Evolutionary conservation across 2,797 vertebrate species (phyloP), one percentile per base, ranked within the genome.

Genomic region (Gadopsis marmoratus): DNA sequence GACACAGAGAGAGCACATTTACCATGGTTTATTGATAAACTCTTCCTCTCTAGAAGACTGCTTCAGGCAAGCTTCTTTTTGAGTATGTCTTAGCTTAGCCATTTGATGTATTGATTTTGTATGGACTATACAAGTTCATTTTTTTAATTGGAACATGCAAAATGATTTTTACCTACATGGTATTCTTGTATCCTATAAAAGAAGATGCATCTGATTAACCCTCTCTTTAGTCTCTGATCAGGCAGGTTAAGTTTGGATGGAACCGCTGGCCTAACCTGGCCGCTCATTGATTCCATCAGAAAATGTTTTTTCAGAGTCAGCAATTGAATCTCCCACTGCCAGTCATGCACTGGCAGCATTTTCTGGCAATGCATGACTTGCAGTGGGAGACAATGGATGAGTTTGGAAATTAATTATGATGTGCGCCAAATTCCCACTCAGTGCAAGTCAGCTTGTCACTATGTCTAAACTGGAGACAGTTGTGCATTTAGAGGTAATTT

Each of bases 381-480:
- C 63, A 37, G 29, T 19, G 19, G 58, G 68, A 71, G 74, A 54
- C 50, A 75, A 50, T 68, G 8, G 8, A 51, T 60, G 56, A 64
- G 58, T 71, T 61, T 73, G 62, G 17, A 79, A 81, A 79, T 73
- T n/a, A 74, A 69, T 72, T 74, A 41, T 47, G 39, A 67, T 68
- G 56, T 51, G 48, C 3, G 13, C 59, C 65, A 71, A 31, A 76
- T 68, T 83, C 62, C 53, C 35, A 53, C 45, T 72, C 43, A 37
- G 13, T 67, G 26, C 7, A 23, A 58, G 67, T 76, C 59, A 79
- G 41, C 47, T 43, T 51, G 43, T 77, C 66, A 77, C 35, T 35
- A 31, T 11, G 4, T 48, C 21, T 50, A 74, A 41, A 80, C 31
- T 76, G 63, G 14, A 78, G 78, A 66, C 37, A 41, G 23, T 26